A percentile compares a stretch with the other conserved stretches of the same genome.
Evolutionary conservation across 1,140 invertebrate genomes (phyloP).

Genomic region (Mizuhopecten yessoensis): DNA sequence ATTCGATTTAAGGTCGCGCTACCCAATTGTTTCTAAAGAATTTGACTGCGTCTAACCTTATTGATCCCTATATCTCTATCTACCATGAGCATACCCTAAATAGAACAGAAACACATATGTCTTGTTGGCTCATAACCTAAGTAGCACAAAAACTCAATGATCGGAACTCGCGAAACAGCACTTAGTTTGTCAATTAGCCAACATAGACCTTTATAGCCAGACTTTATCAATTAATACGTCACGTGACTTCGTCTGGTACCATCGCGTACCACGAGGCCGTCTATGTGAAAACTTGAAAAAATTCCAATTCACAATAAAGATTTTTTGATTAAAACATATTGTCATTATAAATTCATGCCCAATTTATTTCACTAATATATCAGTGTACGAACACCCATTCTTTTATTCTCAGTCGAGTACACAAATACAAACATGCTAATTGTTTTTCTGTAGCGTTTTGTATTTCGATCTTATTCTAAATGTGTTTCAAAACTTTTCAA

Average conservation of each 20-base stretch:
- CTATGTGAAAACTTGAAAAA: slow-evolving; percentile 24
- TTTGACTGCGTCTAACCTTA: neutral
- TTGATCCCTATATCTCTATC: neutral
- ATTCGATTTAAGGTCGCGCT: slow-evolving; percentile 25
- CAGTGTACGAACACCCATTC: neutral
- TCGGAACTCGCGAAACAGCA: neutral
- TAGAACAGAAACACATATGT: slow-evolving; percentile 19
- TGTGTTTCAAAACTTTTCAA: slow-evolving; percentile 25
- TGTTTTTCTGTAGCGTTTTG: neutral
- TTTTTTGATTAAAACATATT: slow-evolving; percentile 31
- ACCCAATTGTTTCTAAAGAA: neutral
- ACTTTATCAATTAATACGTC: neutral
- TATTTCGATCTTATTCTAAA: slow-evolving; percentile 1
- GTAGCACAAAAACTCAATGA: neutral
- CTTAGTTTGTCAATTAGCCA: neutral
- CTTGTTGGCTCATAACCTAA: neutral
- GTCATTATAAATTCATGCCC: slow-evolving; percentile 14
- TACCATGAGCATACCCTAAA: neutral
- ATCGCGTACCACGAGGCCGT: neutral
- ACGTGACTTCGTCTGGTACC: neutral
- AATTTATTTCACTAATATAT: slow-evolving; percentile 24
- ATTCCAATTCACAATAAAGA: slow-evolving; percentile 4
- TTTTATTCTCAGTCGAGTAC: neutral
- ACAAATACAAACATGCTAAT: neutral
- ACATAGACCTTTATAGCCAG: neutral